A percentile compares a stretch with the other conserved stretches of the same genome.
Conservation (phyloP, 2,888 invertebrate species). For the Ophion slaviceki region DNA sequence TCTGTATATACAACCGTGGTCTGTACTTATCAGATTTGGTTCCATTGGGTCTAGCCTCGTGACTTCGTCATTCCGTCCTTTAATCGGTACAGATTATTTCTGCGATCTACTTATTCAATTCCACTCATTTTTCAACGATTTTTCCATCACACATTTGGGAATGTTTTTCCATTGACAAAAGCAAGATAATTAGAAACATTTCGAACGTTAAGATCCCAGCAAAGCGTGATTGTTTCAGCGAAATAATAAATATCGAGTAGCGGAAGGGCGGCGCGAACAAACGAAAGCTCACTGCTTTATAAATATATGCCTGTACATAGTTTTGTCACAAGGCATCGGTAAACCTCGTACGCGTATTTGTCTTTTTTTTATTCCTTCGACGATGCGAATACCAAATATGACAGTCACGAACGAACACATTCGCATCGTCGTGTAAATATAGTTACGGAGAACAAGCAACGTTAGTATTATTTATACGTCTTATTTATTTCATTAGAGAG, state of each 20-base stretch:
- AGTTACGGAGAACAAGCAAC: conserved; percentile 50
- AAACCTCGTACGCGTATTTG: background rate
- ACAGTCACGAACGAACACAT: conserved; percentile 44
- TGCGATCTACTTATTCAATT: too few relatives aligned
- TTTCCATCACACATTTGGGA: too few relatives aligned
- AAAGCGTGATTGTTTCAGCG: too few relatives aligned
- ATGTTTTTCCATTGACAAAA: too few relatives aligned
- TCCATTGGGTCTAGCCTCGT: background rate
- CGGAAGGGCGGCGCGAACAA: too few relatives aligned
- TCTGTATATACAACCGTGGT: too few relatives aligned
- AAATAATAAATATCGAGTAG: too few relatives aligned
- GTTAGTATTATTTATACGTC: conserved; percentile 60
- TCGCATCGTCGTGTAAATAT: conserved; percentile 59
- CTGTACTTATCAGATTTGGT: background rate
- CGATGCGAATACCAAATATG: conserved; percentile 49
- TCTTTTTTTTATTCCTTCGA: background rate
- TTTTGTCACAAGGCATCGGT: conserved; percentile 8
- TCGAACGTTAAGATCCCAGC: too few relatives aligned
- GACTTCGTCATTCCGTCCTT: background rate
- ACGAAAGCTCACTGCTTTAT: too few relatives aligned
- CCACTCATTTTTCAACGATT: too few relatives aligned
- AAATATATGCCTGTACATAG: background rate
- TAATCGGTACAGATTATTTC: conserved; percentile 4
- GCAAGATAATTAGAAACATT: too few relatives aligned
- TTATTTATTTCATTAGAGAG: conserved; percentile 59